Percentiles rank a stretch among this genome's conserved stretches.
phyloP scores from a whole-genome alignment of 2,888 invertebrate species.

The Cataglyphis albicans region DNA sequence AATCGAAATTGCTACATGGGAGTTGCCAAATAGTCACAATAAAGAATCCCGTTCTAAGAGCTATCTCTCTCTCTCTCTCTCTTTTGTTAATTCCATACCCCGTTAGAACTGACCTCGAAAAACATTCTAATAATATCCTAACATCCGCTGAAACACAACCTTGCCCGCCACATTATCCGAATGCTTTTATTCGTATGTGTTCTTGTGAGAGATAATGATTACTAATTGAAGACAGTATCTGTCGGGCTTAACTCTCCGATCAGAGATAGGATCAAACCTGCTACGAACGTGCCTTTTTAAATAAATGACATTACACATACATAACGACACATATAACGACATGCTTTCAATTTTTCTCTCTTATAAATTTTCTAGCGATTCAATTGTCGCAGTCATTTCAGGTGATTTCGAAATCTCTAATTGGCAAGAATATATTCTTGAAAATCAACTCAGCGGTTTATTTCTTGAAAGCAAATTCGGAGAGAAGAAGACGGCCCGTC shows the following conservation, averaged over 20 bases:
- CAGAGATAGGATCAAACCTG: background rate
- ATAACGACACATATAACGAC: background rate
- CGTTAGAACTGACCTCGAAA: conserved; percentile 3
- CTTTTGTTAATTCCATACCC: conserved; percentile 13
- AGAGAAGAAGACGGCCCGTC: conserved; percentile 2
- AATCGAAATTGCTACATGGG: conserved; percentile 66
- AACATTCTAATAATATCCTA: conserved; percentile 9
- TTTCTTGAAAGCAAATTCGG: background rate
- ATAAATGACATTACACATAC: background rate
- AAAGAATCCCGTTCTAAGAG: background rate
- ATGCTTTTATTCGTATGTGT: background rate
- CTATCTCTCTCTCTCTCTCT: background rate
- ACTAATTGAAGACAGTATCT: background rate
- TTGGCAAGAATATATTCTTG: background rate
- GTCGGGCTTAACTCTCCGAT: background rate
- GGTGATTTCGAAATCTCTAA: background rate
- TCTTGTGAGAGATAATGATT: background rate
- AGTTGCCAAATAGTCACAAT: conserved; percentile 13
- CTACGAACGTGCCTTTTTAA: background rate
- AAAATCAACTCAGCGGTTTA: background rate
- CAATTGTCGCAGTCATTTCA: background rate
- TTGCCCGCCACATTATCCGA: conserved; percentile 22
- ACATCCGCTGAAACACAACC: conserved; percentile 28
- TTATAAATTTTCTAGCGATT: conserved; percentile 4
- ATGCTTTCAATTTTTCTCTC: background rate